A percentile compares a stretch with the other conserved stretches of the same genome.
phyloP scores from a whole-genome alignment of 1,140 invertebrate species.

The Trichomalopsis sarcophagae region DNA sequence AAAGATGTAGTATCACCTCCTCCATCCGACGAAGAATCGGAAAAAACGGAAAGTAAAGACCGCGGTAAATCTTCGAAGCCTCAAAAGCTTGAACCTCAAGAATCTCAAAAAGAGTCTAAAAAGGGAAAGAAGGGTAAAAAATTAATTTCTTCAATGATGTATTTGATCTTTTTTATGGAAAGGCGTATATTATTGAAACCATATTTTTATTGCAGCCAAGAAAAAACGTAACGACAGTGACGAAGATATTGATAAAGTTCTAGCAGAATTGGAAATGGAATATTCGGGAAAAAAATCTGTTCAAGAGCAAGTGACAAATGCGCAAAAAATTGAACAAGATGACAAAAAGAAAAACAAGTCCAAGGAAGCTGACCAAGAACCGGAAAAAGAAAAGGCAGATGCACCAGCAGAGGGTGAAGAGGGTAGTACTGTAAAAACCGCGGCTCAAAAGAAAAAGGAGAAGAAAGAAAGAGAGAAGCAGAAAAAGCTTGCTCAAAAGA shows the following conservation, averaged over 20 bases:
- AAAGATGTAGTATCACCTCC: constrained; percentile 66
- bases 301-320: constrained; percentile 71
- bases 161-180: not conserved
- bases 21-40: constrained; percentile 73
- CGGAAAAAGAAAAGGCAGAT: constrained; percentile 67
- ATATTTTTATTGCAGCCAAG: constrained; percentile 66
- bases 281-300: constrained; percentile 79
- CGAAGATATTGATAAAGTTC: constrained; percentile 89
- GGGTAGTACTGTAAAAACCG: constrained; percentile 83
- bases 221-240: constrained; percentile 87
- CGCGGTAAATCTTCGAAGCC: constrained; percentile 71
- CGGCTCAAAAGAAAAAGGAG: constrained; percentile 90
- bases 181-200: not conserved
- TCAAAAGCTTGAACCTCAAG: constrained; percentile 70
- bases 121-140: constrained; percentile 66
- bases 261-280: constrained; percentile 87
- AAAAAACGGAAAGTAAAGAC: constrained; percentile 69
- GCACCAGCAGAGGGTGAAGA: constrained; percentile 65
- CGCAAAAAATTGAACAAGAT: constrained; percentile 64
- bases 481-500: constrained; percentile 82
- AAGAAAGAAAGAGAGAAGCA: constrained; percentile 90
- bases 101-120: constrained; percentile 75
- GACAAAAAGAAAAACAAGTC: constrained; percentile 73
- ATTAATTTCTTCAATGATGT: not conserved
- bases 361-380: constrained; percentile 63